Evolutionary conservation across 2,113 vertebrate species (phyloP), one percentile per base, ranked within the genome.

Genomic region (Epinephelus moara): DNA sequence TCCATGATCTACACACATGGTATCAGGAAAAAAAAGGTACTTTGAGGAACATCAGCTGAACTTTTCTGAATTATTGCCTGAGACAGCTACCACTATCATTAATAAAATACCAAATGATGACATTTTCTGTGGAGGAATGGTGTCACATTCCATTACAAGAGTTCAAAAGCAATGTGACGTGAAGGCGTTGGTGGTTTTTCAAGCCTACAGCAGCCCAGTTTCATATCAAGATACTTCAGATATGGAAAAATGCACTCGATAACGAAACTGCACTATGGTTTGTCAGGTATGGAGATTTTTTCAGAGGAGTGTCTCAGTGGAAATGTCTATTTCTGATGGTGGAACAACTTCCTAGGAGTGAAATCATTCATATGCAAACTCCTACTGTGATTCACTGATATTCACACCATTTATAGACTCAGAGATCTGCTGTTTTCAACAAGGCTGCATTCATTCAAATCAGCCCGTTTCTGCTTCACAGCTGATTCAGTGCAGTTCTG

Each of bases 281-380:
- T 64, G 61, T 55, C 21, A 61, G 47, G 67, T 61, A 18, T 40
- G 49, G 27, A 53, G 21, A 40, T 27, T 42, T 67, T 30, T n/a
- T 30, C 37, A 57, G 17, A 57, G 52, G 2, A 18, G 18, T 9
- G 19, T 69, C 25, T 60, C 63, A 33, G 27, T 78, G 30, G 63
- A 62, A 61, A 62, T 53, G 66, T 62, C 66, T 70, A 61, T 52
- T 78, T 60, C 27, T 25, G 72, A 75, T 27, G 50, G 6, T 76
- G 61, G 62, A 56, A 45, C 74, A 27, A 17, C 18, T 66, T 30
- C 18, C 10, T 47, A 27, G 15, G 23, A 47, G 37, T 30, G 37
- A 53, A 60, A 68, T 80, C 52, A 57, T 66, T 80, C 40, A 50
- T 50, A 66, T 64, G 50, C 69, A 57, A 49, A 80, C 69, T 47